Evolutionary conservation across 1,140 invertebrate species (phyloP), one percentile per base, ranked within the genome.

Genomic region (Zophobas atratus): DNA sequence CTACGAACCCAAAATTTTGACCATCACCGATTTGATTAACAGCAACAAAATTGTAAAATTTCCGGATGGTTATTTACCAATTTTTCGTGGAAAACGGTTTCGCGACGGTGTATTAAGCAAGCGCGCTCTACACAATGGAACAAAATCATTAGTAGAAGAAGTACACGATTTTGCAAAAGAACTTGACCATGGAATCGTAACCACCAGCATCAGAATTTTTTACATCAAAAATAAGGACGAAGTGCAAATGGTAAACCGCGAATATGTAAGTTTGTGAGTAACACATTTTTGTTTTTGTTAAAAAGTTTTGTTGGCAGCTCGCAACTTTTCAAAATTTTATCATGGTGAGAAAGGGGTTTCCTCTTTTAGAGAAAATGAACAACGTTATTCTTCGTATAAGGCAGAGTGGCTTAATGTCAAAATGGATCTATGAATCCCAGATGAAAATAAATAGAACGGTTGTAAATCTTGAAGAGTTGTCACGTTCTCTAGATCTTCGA

Each of bases 341-440:
- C 3, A 20, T 41, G 6, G 33, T 63, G 36, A 63, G 38, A 32
- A 63, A 63, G 33, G 57, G 57, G 5, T 41, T 63, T 63, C 57
- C 57, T 6, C 60, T 46, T 1, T 41, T 67, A 1, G 60, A 67
- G 3, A 67, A 43, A 1, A 41, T 67, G 5, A 43, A 67, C 4
- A 20, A 1, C 3, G 60, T 36, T 3, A 67, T 67, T 67, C 43
- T 67, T 32, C 60, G 39, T 1, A 67, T 67, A 8, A n/a, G 38
- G 20, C 38, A 67, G 33, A 33, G 60, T 8, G 60, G 60, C 2
- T 33, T 67, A 6, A 67, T 67, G 38, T 41, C 39, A 32, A 67
- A 39, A 48, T 67, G 60, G 39, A 67, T 46, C 20, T 43, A 46
- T 32, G 39, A 67, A 8, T 67, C 39, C 34, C 38, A 43, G 3